A percentile compares a stretch with the other conserved stretches of the same genome.
Conservation (phyloP, 1,140 invertebrate species). For the Laupala kohalensis region DNA sequence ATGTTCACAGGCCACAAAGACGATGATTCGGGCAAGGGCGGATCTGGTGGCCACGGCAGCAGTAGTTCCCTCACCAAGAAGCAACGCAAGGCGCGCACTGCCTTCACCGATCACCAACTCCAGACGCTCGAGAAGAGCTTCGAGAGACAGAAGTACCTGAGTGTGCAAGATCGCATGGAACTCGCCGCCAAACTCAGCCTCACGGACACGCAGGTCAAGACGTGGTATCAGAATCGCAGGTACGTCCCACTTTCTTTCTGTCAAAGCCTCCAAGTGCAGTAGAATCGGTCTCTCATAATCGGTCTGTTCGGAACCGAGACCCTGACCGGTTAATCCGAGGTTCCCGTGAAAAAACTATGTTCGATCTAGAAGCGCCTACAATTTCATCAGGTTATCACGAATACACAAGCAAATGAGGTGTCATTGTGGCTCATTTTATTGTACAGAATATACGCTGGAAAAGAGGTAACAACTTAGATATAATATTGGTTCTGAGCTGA, state of each 20-base stretch:
- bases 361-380: too few relatives aligned
- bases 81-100: constrained; percentile 91
- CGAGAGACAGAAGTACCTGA: constrained; percentile 95
- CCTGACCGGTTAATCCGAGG: too few relatives aligned
- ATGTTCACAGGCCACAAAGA: constrained; percentile 26
- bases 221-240: constrained; percentile 99
- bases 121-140: constrained; percentile 95
- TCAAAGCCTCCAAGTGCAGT: too few relatives aligned
- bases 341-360: too few relatives aligned
- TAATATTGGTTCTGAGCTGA: too few relatives aligned
- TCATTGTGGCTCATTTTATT: too few relatives aligned
- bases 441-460: too few relatives aligned
- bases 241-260: constrained; percentile 26
- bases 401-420: too few relatives aligned
- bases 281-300: too few relatives aligned
- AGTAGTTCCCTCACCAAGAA: constrained; percentile 65
- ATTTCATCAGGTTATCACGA: too few relatives aligned
- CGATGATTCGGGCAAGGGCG: constrained; percentile 26
- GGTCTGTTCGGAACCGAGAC: too few relatives aligned
- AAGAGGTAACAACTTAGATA: too few relatives aligned
- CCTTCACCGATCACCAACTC: constrained; percentile 96
- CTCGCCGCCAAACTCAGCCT: constrained; percentile 89
- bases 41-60: constrained; percentile 28
- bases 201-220: constrained; percentile 98
- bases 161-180: constrained; percentile 97